Base-by-base conservation (phyloP, 2,797 vertebrate genomes). In the Rhinophrynus dorsalis region DNA sequence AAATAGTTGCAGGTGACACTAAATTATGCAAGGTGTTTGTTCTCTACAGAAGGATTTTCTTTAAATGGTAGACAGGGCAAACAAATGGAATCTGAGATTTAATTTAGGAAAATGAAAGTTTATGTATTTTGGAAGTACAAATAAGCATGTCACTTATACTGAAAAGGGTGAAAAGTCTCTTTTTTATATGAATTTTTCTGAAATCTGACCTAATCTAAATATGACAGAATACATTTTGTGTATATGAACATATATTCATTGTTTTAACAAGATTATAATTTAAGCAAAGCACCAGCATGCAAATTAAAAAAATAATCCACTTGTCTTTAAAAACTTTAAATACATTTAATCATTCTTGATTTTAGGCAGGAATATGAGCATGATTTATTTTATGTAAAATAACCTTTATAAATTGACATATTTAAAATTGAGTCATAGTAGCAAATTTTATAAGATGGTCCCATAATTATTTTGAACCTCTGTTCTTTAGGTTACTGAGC, bases 401-500 rank as follows among this genome's bases (percentile, higher is more conserved):
- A 44, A 44, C 17, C 17, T 44, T 44, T 37, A 7, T 18, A 17
- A 44, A 18, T 8, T 20, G 18, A 44, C 40, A 20, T 44, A 15
- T 2, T 18, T 44, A 44, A 44, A 44, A 44, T 1, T 44, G 17
- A 44, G 20, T 18, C 17, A 44, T 18, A 6, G 6, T 7, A 18
- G 40, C 6, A 20, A 6, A 18, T 18, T 44, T 5, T 44, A 44
- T 20, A 3, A 7, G 13, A 47, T 35, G 9, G 60, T 12, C 3
- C 4, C 18, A 55, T 50, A 9, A 66, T 40, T 52, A 38, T 17
- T 26, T 35, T 24, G n/a, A 51, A 51, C 60, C 33, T 51, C 24
- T 38, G 15, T 40, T 30, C 26, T 64, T 40, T 20, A 44, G 30
- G n/a, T 55, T 32, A 66, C 15, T 30, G 37, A 55, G 37, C 35